Conservation (phyloP, 2,888 invertebrate species). For the Microctonus aethiopoides region DNA sequence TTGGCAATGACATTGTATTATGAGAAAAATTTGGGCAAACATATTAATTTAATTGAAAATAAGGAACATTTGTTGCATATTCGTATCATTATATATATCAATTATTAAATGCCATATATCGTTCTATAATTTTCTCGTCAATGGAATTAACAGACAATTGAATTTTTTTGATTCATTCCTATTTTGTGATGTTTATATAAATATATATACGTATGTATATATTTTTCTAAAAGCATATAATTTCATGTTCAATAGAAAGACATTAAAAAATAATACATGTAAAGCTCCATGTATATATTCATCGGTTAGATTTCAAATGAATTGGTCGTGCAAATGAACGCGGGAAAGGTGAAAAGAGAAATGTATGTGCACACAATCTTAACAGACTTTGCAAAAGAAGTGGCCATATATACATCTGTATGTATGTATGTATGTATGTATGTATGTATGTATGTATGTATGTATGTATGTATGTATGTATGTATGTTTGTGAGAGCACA, state of each 20-base stretch:
- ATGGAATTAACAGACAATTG: no score
- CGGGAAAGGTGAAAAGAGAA: slow-evolving; percentile 38
- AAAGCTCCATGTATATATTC: no score
- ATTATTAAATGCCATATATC: no score
- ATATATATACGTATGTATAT: no score
- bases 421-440: slow-evolving; percentile 4
- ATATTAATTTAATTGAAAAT: no score
- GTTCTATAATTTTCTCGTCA: no score
- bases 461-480: slow-evolving; percentile 9
- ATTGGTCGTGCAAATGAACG: slow-evolving; percentile 23
- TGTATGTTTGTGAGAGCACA: slow-evolving; percentile 11
- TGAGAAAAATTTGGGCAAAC: no score
- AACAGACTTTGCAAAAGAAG: neutral
- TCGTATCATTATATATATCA: no score
- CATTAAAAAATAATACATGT: neutral
- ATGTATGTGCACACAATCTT: slow-evolving; percentile 17
- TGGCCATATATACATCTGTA: neutral
- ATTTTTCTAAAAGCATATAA: neutral
- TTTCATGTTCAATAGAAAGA: neutral
- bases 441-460: slow-evolving; percentile 4
- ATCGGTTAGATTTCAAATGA: neutral
- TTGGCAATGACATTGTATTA: no score
- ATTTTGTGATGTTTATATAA: no score
- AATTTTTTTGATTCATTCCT: no score
- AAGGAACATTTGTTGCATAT: no score